Evolutionary conservation across 2,888 invertebrate species (phyloP), one percentile per base, ranked within the genome.

Genomic region (Sicus ferrugineus): DNA sequence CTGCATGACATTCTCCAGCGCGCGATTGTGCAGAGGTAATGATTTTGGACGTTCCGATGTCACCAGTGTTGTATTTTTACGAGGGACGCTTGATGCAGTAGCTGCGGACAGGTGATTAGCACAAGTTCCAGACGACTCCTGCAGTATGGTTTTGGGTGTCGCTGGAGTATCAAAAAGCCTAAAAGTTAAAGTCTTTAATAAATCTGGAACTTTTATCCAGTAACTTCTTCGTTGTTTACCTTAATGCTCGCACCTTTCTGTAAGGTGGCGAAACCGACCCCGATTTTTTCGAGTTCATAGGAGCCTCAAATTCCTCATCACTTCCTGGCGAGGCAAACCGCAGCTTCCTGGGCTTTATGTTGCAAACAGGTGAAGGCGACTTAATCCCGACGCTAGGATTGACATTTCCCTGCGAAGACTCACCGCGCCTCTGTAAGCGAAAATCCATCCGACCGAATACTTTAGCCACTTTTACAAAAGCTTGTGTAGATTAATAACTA

Each of bases 161-260:
- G 93, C 90, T 0, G 95, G 95, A 64, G 93, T 93, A 86, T 95
- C 94, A 79, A 93, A 93, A 1, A 96, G 86, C 76, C 94, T 90
- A 28, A 28, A 58, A 38, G 69, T 74, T n/a, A 72, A n/a, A 9
- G 48, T n/a, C 9, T 54, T 50, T 21, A 28, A 54, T 3, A n/a
- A n/a, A 31, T 2, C 4, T 42, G 23, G 42, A 88, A 88, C 87
- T 86, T 54, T 14, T 6, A 56, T 54, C 2, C 7, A 21, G n/a
- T 31, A 30, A 54, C 26, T 42, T 19, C n/a, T 4, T 19, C 4
- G 23, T 46, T 46, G 46, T 67, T 4, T 67, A 67, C 67, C 67
- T 67, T 56, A 90, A 81, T 5, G 89, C 89, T 73, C 88, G 85
- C 28, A 90, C 89, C 77, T 88, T 86, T 74, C 89, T 88, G 76